phyloP scores from a whole-genome alignment of 2,113 vertebrate species.

The Heterochromis multidens region DNA sequence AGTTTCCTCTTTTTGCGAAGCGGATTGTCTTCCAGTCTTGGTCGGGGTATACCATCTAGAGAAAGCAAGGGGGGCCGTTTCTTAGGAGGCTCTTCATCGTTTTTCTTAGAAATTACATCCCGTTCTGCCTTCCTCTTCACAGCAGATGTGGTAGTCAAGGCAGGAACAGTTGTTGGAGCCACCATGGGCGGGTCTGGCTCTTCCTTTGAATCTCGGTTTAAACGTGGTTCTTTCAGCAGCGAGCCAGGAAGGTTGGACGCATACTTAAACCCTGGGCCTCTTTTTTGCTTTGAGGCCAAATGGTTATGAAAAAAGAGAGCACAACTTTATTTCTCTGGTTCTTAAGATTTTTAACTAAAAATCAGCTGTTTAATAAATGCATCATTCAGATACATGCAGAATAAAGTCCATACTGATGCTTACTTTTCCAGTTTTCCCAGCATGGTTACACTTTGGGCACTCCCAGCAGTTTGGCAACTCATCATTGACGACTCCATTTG shows the following conservation, averaged over 20 bases:
- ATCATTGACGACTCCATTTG: conserved; percentile 92
- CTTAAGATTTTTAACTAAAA: not conserved
- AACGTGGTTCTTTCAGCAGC: conserved; percentile 89
- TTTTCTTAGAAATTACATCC: conserved; percentile 81
- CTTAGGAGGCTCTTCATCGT: conserved; percentile 83
- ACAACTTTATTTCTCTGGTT: conserved; percentile 85
- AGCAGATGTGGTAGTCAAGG: conserved; percentile 30
- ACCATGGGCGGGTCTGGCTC: conserved; percentile 72
- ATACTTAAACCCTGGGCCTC: conserved; percentile 97
- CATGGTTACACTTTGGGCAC: conserved; percentile 97
- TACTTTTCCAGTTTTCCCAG: conserved; percentile 99
- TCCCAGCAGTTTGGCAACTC: conserved; percentile 99
- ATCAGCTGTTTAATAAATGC: not conserved
- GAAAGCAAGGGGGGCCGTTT: conserved; percentile 74
- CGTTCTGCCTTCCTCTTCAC: conserved; percentile 85
- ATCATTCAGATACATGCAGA: not conserved
- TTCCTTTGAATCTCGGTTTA: conserved; percentile 85
- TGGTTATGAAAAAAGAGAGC: conserved; percentile 75
- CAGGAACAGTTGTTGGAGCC: conserved; percentile 39
- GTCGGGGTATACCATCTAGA: conserved; percentile 74
- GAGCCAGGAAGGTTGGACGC: conserved; percentile 96
- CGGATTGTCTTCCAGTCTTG: conserved; percentile 86
- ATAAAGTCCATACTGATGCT: conserved; percentile 70
- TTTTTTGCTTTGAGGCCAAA: conserved; percentile 99
- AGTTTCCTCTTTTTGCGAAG: conserved; percentile 89